Conservation (phyloP, 2,113 vertebrate genomes). For the Brachyhypopomus occidentalis region DNA sequence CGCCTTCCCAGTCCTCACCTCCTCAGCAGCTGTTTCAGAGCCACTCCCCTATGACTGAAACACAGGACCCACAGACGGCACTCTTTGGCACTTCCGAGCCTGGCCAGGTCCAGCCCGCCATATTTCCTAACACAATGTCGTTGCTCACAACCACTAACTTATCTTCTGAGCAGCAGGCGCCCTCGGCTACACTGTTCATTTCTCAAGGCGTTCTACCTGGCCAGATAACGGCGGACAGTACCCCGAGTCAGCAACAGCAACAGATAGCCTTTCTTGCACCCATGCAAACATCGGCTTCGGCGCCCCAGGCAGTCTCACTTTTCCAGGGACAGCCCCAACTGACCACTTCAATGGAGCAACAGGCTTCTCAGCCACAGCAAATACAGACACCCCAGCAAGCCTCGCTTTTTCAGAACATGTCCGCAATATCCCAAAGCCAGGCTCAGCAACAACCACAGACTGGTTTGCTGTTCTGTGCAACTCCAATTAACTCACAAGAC, state of each 20-base stretch:
- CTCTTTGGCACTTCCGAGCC: slow-evolving; percentile 64
- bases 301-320: slow-evolving; percentile 71
- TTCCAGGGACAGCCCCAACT: slow-evolving; percentile 74
- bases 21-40: slow-evolving; percentile 79
- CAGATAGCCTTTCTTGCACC: slow-evolving; percentile 89
- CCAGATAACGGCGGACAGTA: slow-evolving; percentile 70
- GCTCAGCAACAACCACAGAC: slow-evolving; percentile 75
- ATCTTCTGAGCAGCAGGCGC: slow-evolving; percentile 81
- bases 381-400: slow-evolving; percentile 75
- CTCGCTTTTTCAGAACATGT: slow-evolving; percentile 73
- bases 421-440: slow-evolving; percentile 73
- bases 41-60: slow-evolving; percentile 68
- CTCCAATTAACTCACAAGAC: slow-evolving; percentile 84
- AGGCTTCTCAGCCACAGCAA: slow-evolving; percentile 83
- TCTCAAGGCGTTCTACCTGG: slow-evolving; percentile 73
- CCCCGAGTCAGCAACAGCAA: slow-evolving; percentile 73
- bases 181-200: slow-evolving; percentile 82
- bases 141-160: slow-evolving; percentile 83
- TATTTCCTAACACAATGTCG: slow-evolving; percentile 85
- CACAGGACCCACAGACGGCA: slow-evolving; percentile 58
- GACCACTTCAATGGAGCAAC: slow-evolving; percentile 82
- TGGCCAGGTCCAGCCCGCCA: slow-evolving; percentile 86
- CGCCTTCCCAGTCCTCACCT: slow-evolving; percentile 82
- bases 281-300: slow-evolving; percentile 72
- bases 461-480: slow-evolving; percentile 86